Conservation (phyloP, 2,797 vertebrate species). For the Platalea minor region DNA sequence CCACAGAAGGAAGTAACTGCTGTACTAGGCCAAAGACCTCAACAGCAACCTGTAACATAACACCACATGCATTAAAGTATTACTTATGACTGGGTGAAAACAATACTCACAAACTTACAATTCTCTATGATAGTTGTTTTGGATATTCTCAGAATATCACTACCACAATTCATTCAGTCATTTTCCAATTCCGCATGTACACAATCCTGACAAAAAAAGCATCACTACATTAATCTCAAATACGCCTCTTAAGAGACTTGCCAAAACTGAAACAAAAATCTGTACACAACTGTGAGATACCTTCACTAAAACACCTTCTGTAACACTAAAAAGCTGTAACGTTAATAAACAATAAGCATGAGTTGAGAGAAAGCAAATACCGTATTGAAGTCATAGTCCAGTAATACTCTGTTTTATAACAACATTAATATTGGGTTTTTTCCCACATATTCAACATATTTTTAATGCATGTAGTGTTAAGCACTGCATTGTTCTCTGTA, state of each 20-base stretch:
- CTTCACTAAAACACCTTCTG: background rate
- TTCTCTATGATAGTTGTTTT: background rate
- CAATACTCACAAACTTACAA: background rate
- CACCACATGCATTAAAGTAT: background rate
- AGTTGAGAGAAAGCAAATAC: background rate
- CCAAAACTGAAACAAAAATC: background rate
- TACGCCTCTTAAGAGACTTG: background rate
- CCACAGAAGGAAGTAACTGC: conserved; percentile 93
- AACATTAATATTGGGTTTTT: background rate
- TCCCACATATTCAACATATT: background rate
- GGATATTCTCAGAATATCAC: background rate
- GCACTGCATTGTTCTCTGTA: rapidly evolving
- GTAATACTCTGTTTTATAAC: background rate
- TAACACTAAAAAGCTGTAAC: background rate
- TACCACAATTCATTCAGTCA: background rate
- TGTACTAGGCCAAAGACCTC: conserved; percentile 98
- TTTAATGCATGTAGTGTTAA: background rate
- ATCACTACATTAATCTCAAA: background rate
- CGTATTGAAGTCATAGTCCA: background rate
- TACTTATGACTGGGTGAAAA: background rate
- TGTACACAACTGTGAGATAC: background rate
- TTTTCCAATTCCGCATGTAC: background rate
- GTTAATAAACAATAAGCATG: background rate
- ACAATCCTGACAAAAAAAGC: background rate
- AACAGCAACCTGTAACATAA: conserved; percentile 86